Base-by-base conservation (phyloP, 2,888 invertebrate genomes). In the Polydrusus cervinus region DNA sequence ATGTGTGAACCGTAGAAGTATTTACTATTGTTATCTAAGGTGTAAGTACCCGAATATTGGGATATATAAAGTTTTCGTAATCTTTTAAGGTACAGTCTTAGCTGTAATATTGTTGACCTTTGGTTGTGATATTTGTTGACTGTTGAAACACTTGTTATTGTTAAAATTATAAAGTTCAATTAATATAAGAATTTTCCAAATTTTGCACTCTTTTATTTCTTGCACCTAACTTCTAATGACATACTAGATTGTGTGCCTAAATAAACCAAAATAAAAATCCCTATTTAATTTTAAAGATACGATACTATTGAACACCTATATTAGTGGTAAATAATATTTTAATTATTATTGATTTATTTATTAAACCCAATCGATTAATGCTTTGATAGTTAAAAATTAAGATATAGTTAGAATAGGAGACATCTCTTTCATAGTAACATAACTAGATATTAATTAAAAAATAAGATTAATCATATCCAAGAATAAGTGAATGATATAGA, bases 161-260 rank as follows among this genome's bases (percentile, higher is more conserved):
- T 60, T 60, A 60, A 45, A 45, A 62, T 62, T 45, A 40, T 45
- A 14, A 6, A 25, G 62, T 45, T 62, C 13, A 68, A 67, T 67
- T 55, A 67, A 68, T 14, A 14, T 14, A 14, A 43, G 11, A 57
- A 25, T 60, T 57, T 68, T 68, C 18, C 16, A 57, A 45, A 47
- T 57, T 57, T 16, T 60, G 60, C 68, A 57, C 68, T 68, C 68
- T 68, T 68, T 68, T 60, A 68, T 68, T 68, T 68, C 68, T 49
- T 67, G 67, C 67, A 67, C 67, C 67, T 60, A 10, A 38, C 10
- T 38, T 60, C n/a, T 9, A 47, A 47, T n/a, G 13, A n/a, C 11
- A 11, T 40, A n/a, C n/a, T 25, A 25, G 25, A 40, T 43, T 6
- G n/a, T 43, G n/a, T 1, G 1, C 34, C 34, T 34, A 7, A 34